A percentile compares a stretch with the other conserved stretches of the same genome.
These are phyloP conservation scores for Selenia dentaria DNA, from an alignment of 2,888 invertebrate genomes.

Conservation along the genomic window DNA sequence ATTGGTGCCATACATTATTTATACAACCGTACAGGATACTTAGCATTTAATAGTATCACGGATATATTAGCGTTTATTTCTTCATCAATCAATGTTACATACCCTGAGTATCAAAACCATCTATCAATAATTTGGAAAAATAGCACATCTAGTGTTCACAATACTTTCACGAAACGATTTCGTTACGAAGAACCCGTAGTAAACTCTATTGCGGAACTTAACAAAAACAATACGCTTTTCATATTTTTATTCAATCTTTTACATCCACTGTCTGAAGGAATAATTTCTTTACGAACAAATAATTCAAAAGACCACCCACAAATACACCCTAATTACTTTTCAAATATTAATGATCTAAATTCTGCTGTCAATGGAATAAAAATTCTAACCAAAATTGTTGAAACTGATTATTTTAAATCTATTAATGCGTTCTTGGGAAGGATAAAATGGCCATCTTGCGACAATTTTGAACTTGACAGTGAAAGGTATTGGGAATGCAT, in stretches of 20 bases:
- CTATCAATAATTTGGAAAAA: conserved; percentile 49
- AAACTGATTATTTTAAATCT: conserved; percentile 50
- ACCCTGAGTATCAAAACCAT: conserved; percentile 58
- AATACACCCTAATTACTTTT: conserved; percentile 87
- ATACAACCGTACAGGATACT: conserved; percentile 73
- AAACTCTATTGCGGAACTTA: conserved; percentile 44
- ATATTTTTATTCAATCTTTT: conserved; percentile 59
- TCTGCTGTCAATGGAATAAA: conserved; percentile 48
- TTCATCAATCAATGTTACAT: conserved; percentile 43
- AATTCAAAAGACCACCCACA: conserved; percentile 85
- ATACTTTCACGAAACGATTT: conserved; percentile 2
- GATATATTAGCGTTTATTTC: conserved; percentile 74
- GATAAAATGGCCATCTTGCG: conserved; percentile 49
- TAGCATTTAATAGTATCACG: conserved; percentile 73
- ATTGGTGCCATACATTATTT: conserved; percentile 74
- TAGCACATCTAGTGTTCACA: conserved; percentile 28
- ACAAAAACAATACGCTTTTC: conserved; percentile 52
- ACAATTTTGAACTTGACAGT: conserved; percentile 44
- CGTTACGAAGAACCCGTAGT: conserved; percentile 55
- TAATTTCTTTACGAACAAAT: conserved; percentile 78
- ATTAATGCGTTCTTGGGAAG: conserved; percentile 49
- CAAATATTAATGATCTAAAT: conserved; percentile 78
- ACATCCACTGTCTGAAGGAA: conserved; percentile 81
- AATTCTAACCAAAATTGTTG: conserved; percentile 48
- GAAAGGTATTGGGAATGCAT: conserved; percentile 58